These are phyloP conservation scores for Anisognathus igniventris DNA, from an alignment of 2,797 vertebrate genomes.

Conservation along the genomic window DNA sequence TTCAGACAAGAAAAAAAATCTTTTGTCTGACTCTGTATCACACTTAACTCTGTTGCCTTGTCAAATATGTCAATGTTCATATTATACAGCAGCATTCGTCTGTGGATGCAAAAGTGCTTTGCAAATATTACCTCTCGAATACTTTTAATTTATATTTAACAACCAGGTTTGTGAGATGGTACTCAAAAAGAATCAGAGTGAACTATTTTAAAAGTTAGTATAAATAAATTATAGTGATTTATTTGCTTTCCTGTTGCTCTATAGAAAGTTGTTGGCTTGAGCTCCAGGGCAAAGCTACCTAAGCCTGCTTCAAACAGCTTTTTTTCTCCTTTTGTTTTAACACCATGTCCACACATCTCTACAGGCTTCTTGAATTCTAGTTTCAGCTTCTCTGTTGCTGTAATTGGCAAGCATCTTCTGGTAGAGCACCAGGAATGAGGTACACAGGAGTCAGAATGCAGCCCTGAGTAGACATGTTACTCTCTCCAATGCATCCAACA, in stretches of 20 bases:
- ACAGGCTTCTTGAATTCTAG: background rate
- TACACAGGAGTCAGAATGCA: background rate
- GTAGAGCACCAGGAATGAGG: background rate
- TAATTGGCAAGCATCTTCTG: background rate
- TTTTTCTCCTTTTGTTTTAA: slow-evolving; percentile 25
- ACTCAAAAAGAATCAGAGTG: background rate
- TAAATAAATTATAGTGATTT: slow-evolving; percentile 58
- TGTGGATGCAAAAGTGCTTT: slow-evolving; percentile 48
- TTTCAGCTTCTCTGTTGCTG: background rate
- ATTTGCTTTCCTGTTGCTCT: slow-evolving; percentile 22
- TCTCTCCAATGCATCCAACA: background rate
- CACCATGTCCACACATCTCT: background rate
- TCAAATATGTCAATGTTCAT: slow-evolving; percentile 64
- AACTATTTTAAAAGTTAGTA: slow-evolving; percentile 31
- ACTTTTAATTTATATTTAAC: slow-evolving; percentile 57
- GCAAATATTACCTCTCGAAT: slow-evolving; percentile 40
- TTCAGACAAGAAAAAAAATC: slow-evolving; percentile 62
- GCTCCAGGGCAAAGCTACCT: background rate
- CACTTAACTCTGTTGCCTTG: slow-evolving; percentile 64
- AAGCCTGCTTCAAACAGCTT: background rate
- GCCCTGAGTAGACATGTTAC: background rate
- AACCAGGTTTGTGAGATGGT: slow-evolving; percentile 22
- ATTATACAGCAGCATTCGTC: slow-evolving; percentile 42
- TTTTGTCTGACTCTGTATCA: slow-evolving; percentile 62
- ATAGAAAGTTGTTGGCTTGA: background rate